Evolutionary conservation across 2,797 vertebrate genomes (phyloP).

Genomic region (Prionace glauca): DNA sequence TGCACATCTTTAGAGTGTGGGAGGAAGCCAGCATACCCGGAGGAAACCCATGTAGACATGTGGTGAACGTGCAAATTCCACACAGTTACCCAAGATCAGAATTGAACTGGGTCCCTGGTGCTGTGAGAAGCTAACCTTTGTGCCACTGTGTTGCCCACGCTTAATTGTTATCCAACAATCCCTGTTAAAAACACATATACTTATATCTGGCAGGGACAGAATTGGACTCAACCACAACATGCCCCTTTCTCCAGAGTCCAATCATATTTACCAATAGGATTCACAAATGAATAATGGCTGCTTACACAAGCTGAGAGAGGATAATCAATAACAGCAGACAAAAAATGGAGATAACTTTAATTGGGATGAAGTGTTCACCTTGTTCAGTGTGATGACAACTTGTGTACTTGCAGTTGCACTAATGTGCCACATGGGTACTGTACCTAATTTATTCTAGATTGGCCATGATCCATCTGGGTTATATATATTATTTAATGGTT

Average conservation of each 20-base stretch:
- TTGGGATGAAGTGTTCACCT: not conserved
- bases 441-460: not conserved
- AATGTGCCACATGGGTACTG: not conserved
- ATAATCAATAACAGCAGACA: not conserved
- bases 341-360: not conserved
- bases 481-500: not conserved
- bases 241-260: not conserved
- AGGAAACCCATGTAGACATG: too few relatives aligned
- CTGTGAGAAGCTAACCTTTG: too few relatives aligned
- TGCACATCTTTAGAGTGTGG: too few relatives aligned
- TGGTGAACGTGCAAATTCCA: too few relatives aligned
- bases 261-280: not conserved
- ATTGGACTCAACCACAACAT: not conserved
- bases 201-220: not conserved
- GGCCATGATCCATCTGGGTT: not conserved
- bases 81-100: too few relatives aligned
- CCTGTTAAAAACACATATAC: not conserved
- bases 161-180: not conserved
- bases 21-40: too few relatives aligned
- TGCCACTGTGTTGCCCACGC: not conserved
- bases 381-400: not conserved
- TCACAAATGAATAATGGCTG: not conserved
- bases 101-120: too few relatives aligned
- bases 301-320: not conserved
- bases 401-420: not conserved